Conservation (phyloP, 2,113 vertebrate species). For the Tragelaphus scriptus region DNA sequence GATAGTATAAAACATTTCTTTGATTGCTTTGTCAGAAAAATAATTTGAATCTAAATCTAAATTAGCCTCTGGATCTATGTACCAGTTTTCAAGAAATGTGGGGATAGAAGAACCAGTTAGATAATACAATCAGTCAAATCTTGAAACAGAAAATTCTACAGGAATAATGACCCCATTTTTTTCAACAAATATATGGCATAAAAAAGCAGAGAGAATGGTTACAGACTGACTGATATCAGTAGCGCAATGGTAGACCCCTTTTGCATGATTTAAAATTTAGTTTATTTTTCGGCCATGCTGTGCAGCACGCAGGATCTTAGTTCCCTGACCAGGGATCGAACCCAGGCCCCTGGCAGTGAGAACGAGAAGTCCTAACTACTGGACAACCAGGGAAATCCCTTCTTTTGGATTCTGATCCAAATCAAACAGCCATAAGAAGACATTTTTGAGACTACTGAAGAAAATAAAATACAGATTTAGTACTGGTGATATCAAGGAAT, state of each 20-base stretch:
- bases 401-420: not conserved
- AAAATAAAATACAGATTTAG: constrained; percentile 3
- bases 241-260: not conserved
- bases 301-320: not conserved
- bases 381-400: not conserved
- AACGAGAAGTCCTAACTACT: not conserved
- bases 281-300: not conserved
- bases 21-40: not conserved
- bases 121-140: not conserved
- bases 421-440: not conserved
- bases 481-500: not conserved
- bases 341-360: not conserved
- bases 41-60: constrained; percentile 31
- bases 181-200: not conserved
- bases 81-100: constrained; percentile 3
- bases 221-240: not conserved
- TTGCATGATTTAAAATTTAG: not conserved
- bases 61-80: not conserved
- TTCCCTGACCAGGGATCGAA: not conserved
- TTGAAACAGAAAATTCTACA: not conserved
- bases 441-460: not conserved
- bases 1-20: not conserved
- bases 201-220: not conserved
- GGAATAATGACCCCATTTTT: not conserved
- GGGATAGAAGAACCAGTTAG: not conserved